Percentiles rank a stretch among this genome's conserved stretches.
Evolutionary conservation across 1,140 invertebrate species (phyloP).

Genomic region (Pollicipes pollicipes): DNA sequence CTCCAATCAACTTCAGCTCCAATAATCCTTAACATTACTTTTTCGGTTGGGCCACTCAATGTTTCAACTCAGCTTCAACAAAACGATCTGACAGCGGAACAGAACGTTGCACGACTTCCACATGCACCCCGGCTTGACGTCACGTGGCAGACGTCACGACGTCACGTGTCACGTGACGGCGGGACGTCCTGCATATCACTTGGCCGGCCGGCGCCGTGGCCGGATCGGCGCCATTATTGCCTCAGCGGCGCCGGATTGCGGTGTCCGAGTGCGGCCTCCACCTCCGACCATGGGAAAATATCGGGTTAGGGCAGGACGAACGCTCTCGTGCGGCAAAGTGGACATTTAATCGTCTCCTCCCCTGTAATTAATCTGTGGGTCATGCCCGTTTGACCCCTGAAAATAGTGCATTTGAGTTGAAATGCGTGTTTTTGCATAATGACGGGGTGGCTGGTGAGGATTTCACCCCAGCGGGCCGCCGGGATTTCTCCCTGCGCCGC

Average conservation of each 20-base stretch:
- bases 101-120: no score
- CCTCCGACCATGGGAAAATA: neutral
- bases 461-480: neutral
- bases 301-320: neutral
- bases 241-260: neutral
- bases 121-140: neutral
- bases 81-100: no score
- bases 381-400: constrained; percentile 1
- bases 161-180: neutral
- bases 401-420: constrained; percentile 2
- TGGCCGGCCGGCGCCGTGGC: neutral
- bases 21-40: no score
- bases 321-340: neutral
- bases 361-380: neutral
- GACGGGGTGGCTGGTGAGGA: neutral
- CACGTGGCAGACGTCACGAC: neutral
- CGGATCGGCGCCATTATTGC: neutral
- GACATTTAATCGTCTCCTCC: neutral
- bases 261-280: neutral
- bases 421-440: constrained; percentile 1
- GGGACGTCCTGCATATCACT: neutral
- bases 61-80: no score
- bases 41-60: no score
- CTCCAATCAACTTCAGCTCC: no score
- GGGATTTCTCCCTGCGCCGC: no score